Conservation (phyloP, 1,140 invertebrate genomes). For the Drosophila serrata region DNA sequence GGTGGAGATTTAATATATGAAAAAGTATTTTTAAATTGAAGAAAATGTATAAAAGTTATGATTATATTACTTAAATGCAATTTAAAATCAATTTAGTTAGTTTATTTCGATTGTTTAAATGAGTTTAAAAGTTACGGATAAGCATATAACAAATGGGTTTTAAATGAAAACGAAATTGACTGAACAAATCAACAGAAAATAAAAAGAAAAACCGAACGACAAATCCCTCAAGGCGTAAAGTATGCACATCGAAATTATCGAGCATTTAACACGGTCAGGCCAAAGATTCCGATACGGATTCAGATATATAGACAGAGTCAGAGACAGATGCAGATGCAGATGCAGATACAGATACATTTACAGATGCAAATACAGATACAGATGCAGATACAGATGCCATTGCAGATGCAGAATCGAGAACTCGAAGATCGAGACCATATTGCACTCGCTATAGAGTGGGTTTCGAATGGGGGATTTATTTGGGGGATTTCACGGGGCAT, state of each 20-base stretch:
- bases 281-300: conserved; percentile 57
- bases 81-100: not conserved
- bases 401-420: conserved; percentile 35
- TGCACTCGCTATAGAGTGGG: conserved; percentile 43
- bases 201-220: conserved; percentile 22
- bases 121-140: no score
- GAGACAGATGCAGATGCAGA: conserved; percentile 4
- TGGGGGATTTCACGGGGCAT: not conserved
- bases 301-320: conserved; percentile 23
- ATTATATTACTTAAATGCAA: not conserved
- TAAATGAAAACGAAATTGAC: not conserved
- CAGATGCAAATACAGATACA: conserved; percentile 30
- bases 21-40: not conserved
- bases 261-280: conserved; percentile 73
- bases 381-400: conserved; percentile 31
- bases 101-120: no score
- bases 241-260: conserved; percentile 69
- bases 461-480: conserved; percentile 9
- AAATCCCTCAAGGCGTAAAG: conserved; percentile 23
- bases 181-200: not conserved
- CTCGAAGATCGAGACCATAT: conserved; percentile 53
- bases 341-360: conserved; percentile 26
- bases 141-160: not conserved
- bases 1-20: no score
- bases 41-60: not conserved